Evolutionary conservation across 2,797 vertebrate species (phyloP), one percentile per base, ranked within the genome.

Genomic region (Cynodonichthys magdalenae): DNA sequence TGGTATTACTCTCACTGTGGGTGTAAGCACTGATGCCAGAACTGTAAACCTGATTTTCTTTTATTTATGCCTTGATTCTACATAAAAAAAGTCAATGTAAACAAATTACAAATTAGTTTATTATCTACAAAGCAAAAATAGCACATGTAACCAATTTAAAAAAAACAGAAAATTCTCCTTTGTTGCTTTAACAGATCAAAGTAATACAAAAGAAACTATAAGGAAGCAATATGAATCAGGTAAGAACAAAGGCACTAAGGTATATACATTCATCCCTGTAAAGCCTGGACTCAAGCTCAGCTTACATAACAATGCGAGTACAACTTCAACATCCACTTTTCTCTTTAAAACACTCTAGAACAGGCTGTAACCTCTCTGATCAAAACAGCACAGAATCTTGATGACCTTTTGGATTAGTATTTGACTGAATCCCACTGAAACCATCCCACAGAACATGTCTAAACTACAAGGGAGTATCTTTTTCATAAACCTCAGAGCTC

Each of bases 281-380:
- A 83, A 87, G 64, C 66, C 51, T 4, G 12, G 54, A 63, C 62
- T 84, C 83, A 79, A 70, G 61, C 34, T 19, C 4, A 70, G 72
- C 70, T 86, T 86, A 86, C 27, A 20, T 53, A 80, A 80, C 77
- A 78, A 84, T 74, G 75, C 17, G 41, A 86, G 69, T 61, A 75
- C 80, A 84, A 69, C 69, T 73, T 46, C 29, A 64, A 71, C 77
- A 83, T 75, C 58, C 64, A 69, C 67, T 50, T 76, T 63, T 53
- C 45, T 71, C 54, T 63, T 27, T 49, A 51, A 68, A 78, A 75
- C 68, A 77, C 60, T 53, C 48, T 46, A 50, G 57, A 65, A 75
- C 71, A 79, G 28, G 55, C 41, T 66, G 67, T 36, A 79, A 68
- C 56, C 67, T 73, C 56, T 24, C 49, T 48, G 71, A 78, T 78